A percentile compares a stretch with the other conserved stretches of the same genome.
Evolutionary conservation across 2,113 vertebrate species (phyloP).

Genomic region (Mormyrus iriodes): DNA sequence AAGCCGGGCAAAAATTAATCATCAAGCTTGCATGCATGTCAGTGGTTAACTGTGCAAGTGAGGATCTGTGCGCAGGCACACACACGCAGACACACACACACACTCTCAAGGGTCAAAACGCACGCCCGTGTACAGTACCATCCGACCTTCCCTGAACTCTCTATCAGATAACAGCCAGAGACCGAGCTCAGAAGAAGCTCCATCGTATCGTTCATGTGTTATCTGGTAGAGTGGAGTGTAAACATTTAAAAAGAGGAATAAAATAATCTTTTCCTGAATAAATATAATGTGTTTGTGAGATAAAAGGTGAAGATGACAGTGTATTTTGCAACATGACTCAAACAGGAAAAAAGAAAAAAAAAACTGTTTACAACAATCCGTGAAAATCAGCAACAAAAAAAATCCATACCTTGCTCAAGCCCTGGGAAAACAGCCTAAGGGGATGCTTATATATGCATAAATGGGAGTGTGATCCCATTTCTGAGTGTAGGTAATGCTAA

Average conservation of each 20-base stretch:
- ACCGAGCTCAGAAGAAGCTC: too few species aligned
- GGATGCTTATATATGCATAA: not conserved
- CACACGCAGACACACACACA: not conserved
- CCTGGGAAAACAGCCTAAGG: not conserved
- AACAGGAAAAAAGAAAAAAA: not conserved
- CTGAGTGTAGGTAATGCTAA: not conserved
- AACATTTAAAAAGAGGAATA: conserved; percentile 1
- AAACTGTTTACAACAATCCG: not conserved
- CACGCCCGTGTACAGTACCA: not conserved
- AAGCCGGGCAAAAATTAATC: not conserved
- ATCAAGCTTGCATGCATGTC: not conserved
- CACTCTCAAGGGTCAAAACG: not conserved
- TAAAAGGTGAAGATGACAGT: not conserved
- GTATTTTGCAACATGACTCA: not conserved
- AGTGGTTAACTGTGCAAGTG: not conserved
- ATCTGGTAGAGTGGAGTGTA: conserved; percentile 5
- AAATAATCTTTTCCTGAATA: not conserved
- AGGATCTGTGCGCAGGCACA: not conserved
- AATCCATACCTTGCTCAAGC: not conserved
- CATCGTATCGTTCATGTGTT: not conserved
- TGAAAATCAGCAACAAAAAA: not conserved
- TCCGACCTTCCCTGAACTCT: not conserved
- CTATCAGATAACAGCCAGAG: not conserved
- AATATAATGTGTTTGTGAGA: not conserved
- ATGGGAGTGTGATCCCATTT: not conserved